Evolutionary conservation across 2,888 invertebrate species (phyloP).

Genomic region (Nebria salina): DNA sequence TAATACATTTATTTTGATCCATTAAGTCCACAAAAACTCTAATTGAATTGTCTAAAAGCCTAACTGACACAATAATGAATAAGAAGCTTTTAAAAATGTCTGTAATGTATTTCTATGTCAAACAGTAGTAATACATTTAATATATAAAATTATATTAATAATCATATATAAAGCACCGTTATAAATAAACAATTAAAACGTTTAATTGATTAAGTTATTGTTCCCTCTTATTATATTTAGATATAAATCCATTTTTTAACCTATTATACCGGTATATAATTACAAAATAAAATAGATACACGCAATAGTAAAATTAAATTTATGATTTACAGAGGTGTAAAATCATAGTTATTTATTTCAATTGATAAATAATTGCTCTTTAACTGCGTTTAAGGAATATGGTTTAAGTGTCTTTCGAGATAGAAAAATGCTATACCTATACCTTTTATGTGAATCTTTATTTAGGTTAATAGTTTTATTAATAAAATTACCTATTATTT

Average conservation of each 20-base stretch:
- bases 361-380: background rate
- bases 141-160: background rate
- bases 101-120: too few species aligned
- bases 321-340: background rate
- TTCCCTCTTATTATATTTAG: background rate
- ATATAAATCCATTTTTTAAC: background rate
- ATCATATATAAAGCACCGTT: background rate
- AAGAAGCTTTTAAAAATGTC: too few species aligned
- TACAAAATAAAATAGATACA: background rate
- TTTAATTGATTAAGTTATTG: background rate
- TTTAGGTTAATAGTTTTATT: background rate
- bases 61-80: too few species aligned
- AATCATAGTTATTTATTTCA: background rate
- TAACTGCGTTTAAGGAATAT: background rate
- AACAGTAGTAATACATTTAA: too few species aligned
- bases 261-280: background rate
- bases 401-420: background rate
- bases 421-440: too few species aligned
- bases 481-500: too few species aligned
- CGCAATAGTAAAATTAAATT: background rate
- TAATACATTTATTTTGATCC: too few species aligned
- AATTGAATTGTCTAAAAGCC: too few species aligned
- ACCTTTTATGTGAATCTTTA: too few species aligned
- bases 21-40: too few species aligned
- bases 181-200: background rate